Evolutionary conservation across 2,113 vertebrate species (phyloP).

Genomic region (Oreochromis aureus): DNA sequence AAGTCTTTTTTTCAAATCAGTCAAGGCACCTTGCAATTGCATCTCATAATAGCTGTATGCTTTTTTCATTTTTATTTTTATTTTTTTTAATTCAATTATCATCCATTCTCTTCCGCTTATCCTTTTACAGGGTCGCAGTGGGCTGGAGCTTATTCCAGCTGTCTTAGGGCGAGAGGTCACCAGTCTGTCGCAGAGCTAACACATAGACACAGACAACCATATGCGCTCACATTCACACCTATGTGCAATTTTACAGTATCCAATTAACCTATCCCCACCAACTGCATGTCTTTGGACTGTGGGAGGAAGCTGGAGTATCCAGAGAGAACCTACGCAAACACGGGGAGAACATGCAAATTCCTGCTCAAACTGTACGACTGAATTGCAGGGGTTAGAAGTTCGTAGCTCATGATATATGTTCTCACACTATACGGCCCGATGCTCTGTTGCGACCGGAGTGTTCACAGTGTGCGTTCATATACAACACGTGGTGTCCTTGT

Average conservation of each 20-base stretch:
- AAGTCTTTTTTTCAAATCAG: neutral
- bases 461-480: no score
- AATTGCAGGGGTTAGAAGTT: neutral
- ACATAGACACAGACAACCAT: neutral
- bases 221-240: neutral
- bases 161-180: neutral
- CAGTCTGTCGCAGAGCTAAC: neutral
- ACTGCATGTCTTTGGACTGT: neutral
- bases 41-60: neutral
- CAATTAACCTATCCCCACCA: neutral
- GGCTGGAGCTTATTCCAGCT: neutral
- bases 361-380: neutral
- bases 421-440: rapidly evolving
- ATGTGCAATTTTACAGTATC: neutral
- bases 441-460: no score
- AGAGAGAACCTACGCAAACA: neutral
- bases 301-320: neutral
- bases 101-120: neutral
- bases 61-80: rapidly evolving
- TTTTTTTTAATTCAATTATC: neutral
- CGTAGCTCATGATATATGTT: neutral
- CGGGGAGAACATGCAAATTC: neutral
- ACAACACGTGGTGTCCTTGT: no score
- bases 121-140: neutral
- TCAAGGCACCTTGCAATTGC: neutral